These are phyloP conservation scores for Ceyx melanurus DNA, from an alignment of 2,113 vertebrate species.

Conservation along the genomic window DNA sequence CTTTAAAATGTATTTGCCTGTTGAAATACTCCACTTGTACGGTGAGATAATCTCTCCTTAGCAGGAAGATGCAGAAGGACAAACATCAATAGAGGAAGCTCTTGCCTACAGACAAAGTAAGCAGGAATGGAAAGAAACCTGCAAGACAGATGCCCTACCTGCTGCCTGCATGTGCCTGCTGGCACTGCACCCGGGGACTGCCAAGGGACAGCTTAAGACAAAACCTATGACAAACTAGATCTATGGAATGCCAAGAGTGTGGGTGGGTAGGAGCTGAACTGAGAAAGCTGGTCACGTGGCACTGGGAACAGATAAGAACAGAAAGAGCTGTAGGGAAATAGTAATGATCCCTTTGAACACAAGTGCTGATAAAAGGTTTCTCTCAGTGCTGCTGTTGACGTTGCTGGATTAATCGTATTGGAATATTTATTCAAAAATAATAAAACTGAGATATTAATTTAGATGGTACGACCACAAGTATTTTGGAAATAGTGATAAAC, in stretches of 20 bases:
- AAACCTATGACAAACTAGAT: background rate
- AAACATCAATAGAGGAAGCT: background rate
- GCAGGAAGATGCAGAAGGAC: background rate
- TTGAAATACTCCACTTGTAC: background rate
- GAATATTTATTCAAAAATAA: background rate
- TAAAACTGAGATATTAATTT: background rate
- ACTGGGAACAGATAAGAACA: background rate
- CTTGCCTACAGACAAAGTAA: background rate
- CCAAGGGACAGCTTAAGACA: background rate
- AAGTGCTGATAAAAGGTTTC: background rate
- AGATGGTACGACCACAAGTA: background rate
- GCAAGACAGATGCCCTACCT: background rate
- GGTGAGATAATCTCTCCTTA: background rate
- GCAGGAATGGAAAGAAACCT: background rate
- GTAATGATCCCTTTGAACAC: background rate
- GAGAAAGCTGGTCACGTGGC: background rate
- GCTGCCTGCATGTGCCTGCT: background rate
- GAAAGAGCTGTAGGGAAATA: background rate
- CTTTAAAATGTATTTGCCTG: background rate
- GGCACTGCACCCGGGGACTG: background rate
- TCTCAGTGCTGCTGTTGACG: background rate
- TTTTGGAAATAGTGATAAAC: background rate
- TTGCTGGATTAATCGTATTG: background rate
- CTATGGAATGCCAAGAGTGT: background rate
- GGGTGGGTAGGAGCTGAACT: background rate